Conservation (phyloP, 2,113 vertebrate genomes). For the Vulpes lagopus region DNA sequence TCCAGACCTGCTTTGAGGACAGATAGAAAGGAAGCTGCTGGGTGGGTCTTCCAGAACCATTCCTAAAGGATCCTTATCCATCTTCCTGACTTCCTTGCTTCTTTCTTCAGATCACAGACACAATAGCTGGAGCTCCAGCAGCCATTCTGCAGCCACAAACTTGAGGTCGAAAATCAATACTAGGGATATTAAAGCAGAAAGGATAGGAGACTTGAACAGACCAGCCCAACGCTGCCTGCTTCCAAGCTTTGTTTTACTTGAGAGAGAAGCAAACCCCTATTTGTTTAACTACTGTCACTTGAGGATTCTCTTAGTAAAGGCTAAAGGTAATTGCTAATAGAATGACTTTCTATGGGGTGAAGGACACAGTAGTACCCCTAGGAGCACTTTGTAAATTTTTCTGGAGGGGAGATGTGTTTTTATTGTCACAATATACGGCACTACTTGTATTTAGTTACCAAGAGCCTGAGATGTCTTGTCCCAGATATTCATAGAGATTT, state of each 20-base stretch:
- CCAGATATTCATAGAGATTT: neutral
- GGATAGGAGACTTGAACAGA: neutral
- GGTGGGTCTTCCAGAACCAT: neutral
- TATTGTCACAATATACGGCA: neutral
- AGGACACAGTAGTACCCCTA: neutral
- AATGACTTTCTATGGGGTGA: neutral
- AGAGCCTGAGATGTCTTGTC: neutral
- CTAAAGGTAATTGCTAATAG: neutral
- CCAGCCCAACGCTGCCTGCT: neutral
- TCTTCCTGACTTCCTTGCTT: neutral
- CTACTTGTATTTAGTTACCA: neutral
- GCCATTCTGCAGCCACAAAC: neutral
- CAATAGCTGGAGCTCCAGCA: neutral
- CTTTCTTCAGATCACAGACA: neutral
- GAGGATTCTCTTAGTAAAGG: neutral
- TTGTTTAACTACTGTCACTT: neutral
- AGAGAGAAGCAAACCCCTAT: neutral
- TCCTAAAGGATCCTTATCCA: neutral
- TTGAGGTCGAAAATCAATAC: neutral
- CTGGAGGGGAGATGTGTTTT: neutral
- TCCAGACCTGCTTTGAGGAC: neutral
- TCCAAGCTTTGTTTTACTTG: slow-evolving; percentile 1
- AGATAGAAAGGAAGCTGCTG: neutral
- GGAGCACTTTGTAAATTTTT: neutral
- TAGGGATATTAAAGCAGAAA: neutral